Evolutionary conservation across 1,140 invertebrate species (phyloP).

Genomic region (Archivesica marissinica): DNA sequence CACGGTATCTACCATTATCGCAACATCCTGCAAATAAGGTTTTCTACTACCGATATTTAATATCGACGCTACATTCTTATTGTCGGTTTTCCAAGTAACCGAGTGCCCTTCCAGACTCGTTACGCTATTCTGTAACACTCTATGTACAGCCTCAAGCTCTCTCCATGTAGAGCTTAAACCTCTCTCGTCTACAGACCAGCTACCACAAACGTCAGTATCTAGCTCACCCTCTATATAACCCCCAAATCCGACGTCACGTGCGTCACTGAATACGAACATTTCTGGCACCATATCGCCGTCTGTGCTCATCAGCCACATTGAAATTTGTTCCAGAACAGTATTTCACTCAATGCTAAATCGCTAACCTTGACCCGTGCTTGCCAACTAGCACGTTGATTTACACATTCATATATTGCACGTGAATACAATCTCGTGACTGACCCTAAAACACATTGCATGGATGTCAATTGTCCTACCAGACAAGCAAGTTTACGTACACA

Average conservation of each 20-base stretch:
- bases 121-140: neutral
- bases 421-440: neutral
- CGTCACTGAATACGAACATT: neutral
- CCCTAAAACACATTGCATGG: constrained; percentile 15
- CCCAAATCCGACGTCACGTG: neutral
- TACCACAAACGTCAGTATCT: neutral
- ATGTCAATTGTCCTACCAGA: constrained; percentile 28
- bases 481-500: neutral
- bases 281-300: neutral
- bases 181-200: constrained; percentile 3
- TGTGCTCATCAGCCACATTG: no score
- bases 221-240: neutral
- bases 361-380: neutral
- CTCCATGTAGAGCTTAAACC: neutral
- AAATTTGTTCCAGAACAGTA: neutral
- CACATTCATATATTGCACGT: constrained; percentile 41
- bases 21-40: neutral
- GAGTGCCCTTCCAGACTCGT: neutral
- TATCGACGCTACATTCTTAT: neutral
- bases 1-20: neutral
- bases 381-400: constrained; percentile 25
- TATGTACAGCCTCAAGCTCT: neutral
- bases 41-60: neutral
- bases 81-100: neutral
- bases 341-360: neutral